Base-by-base conservation (phyloP, 2,888 invertebrate genomes). In the Macrostomum cliftonense region DNA sequence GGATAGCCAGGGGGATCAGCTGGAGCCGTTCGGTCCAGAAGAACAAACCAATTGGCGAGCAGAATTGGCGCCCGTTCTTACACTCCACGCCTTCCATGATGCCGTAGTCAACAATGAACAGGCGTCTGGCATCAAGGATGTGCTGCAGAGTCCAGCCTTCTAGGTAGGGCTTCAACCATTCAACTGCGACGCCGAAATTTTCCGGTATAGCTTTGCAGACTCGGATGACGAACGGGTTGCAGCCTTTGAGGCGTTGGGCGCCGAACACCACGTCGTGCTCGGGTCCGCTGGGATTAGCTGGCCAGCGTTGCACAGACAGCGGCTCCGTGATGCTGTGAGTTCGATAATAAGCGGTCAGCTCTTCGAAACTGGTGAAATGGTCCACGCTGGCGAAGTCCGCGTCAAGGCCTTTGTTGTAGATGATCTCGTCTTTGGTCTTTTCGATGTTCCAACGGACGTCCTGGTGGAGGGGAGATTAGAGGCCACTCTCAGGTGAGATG, bases 1-100 rank as follows among this genome's bases (percentile, higher is more conserved):
- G 73, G 37, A 73, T 73, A 9, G 72, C 73, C 9, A 73, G 57
- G 0, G 73, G 73, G 46, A 67, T 55, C 45, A 73, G 56, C 38
- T 63, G 57, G n/a, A 60, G 56, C 4, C 63, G 56, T 39, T 59
- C 61, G 52, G 70, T 65, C n/a, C 69, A 56, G 54, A 63, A 71
- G 57, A 73, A 72, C 46, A 73, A 57, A 1, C 65, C 72, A 20
- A 72, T 59, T 2, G 73, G 73, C 20, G 62, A 56, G 50, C 65
- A 64, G 13, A 70, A 42, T 67, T 67, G 50, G 43, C 59, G 58
- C 16, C 57, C 57, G 7, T 62, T 60, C 51, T 61, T 61, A 52
- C 59, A 58, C 11, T 56, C 54, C 5, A 71, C 49, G 2, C 58
- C 63, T 16, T 63, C 58, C 47, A 71, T 51, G 12, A 69, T 60